phyloP scores from a whole-genome alignment of 1,140 invertebrate species.

The Parapsyche elsis region DNA sequence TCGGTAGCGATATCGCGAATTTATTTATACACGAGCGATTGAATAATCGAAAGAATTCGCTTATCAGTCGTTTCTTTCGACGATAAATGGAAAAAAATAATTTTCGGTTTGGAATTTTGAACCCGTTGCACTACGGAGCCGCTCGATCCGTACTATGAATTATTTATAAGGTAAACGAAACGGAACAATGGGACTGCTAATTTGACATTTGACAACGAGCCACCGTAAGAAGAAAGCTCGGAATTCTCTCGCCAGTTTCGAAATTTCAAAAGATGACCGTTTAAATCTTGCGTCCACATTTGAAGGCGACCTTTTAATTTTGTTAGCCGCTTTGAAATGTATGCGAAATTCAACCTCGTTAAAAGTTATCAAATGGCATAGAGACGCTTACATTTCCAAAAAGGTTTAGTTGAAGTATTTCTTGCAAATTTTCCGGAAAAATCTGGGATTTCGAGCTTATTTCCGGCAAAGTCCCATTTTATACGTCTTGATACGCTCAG shows the following conservation, averaged over 20 bases:
- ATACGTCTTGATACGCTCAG: too few relatives aligned
- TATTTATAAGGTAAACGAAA: conserved; percentile 50
- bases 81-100: too few relatives aligned
- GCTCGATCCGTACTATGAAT: conserved; percentile 41
- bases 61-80: too few relatives aligned
- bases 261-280: conserved; percentile 7
- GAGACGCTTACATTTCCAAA: too few relatives aligned
- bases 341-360: neutral
- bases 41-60: too few relatives aligned
- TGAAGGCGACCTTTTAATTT: neutral
- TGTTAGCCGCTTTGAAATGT: too few relatives aligned
- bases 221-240: neutral
- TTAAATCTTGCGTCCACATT: neutral
- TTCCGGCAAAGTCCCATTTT: too few relatives aligned
- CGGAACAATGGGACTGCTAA: conserved; percentile 52
- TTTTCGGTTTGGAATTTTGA: neutral
- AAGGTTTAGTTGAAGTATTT: too few relatives aligned
- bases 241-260: neutral
- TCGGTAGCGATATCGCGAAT: too few relatives aligned
- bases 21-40: too few relatives aligned
- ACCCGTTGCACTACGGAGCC: neutral
- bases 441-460: too few relatives aligned
- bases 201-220: conserved; percentile 55
- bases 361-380: neutral
- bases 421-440: too few relatives aligned